phyloP scores from a whole-genome alignment of 2,113 vertebrate species.

The Limnothrissa miodon region DNA sequence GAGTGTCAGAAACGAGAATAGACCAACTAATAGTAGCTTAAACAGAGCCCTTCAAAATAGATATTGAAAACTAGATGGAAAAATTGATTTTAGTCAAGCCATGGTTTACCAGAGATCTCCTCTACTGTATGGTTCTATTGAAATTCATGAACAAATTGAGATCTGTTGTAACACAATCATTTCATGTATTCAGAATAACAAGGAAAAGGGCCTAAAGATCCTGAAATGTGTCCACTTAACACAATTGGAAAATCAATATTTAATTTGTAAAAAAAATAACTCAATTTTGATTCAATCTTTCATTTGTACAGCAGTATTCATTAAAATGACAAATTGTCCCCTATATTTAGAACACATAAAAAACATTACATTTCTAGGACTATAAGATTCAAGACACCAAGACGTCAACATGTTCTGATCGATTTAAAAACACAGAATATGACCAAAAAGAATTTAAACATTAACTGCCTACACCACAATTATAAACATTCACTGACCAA shows the following conservation, averaged over 20 bases:
- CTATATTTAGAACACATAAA: not conserved
- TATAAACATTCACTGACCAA: not conserved
- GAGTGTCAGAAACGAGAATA: not conserved
- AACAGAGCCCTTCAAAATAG: not conserved
- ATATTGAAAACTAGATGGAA: not conserved
- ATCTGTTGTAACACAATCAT: not conserved
- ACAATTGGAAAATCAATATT: not conserved
- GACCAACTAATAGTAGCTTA: not conserved
- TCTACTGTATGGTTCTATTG: not conserved
- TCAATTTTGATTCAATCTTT: not conserved
- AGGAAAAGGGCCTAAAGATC: not conserved
- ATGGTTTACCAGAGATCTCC: too few relatives aligned
- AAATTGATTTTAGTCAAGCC: not conserved
- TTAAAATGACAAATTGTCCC: not conserved
- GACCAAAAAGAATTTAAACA: not conserved
- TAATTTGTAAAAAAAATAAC: not conserved
- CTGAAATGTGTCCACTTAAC: too few relatives aligned
- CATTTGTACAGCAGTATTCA: not conserved
- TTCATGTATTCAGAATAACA: not conserved
- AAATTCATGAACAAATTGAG: not conserved
- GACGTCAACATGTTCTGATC: not conserved
- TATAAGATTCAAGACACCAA: too few relatives aligned
- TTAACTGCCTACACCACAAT: not conserved
- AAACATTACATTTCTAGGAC: not conserved
- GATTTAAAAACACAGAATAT: not conserved